These are phyloP conservation scores for Chelmon rostratus DNA, from an alignment of 2,797 vertebrate genomes.

Conservation along the genomic window DNA sequence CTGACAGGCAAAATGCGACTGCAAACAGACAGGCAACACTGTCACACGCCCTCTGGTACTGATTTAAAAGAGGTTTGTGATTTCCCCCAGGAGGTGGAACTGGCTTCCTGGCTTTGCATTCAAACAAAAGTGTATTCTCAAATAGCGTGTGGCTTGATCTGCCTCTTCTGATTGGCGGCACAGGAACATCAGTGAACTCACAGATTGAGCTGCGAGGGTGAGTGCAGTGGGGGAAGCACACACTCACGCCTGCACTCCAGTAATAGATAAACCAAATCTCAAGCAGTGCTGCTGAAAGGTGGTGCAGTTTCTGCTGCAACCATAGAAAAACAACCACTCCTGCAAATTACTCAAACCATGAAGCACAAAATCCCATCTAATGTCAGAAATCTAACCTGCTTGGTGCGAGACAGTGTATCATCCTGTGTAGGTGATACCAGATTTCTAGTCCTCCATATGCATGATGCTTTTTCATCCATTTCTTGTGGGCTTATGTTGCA, in stretches of 20 bases:
- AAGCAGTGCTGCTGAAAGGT: neutral
- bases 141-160: neutral
- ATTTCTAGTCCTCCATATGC: neutral
- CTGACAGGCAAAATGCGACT: neutral
- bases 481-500: slow-evolving; percentile 19
- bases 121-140: slow-evolving; percentile 13
- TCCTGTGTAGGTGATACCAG: neutral
- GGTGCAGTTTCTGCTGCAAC: neutral
- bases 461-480: slow-evolving; percentile 24
- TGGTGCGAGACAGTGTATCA: neutral
- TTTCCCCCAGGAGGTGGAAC: neutral
- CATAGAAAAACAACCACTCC: neutral
- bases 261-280: neutral
- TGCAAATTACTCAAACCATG: neutral
- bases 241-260: neutral
- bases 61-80: neutral
- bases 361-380: neutral
- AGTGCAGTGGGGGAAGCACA: neutral
- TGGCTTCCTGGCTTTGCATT: neutral
- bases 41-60: neutral
- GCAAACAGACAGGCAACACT: neutral
- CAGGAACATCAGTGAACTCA: neutral
- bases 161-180: neutral
- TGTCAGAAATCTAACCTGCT: neutral
- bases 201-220: neutral